Evolutionary conservation across 2,113 vertebrate genomes (phyloP).

Genomic region (Lucifuga dentata): DNA sequence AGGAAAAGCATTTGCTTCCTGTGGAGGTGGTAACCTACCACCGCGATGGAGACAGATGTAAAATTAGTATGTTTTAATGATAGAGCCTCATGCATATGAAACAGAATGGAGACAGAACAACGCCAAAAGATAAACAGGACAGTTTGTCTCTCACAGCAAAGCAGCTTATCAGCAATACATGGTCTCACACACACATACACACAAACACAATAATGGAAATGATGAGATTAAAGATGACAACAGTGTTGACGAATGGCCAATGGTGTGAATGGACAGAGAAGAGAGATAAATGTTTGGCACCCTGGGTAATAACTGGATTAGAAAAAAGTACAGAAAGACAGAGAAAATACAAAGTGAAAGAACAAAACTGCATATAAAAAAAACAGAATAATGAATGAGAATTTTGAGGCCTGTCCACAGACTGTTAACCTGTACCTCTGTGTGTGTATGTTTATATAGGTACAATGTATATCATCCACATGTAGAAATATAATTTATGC

Average conservation of each 20-base stretch:
- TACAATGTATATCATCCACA: too few relatives aligned
- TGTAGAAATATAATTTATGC: too few relatives aligned
- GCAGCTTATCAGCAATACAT: slow-evolving; percentile 8
- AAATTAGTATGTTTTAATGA: slow-evolving; percentile 25
- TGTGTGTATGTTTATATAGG: too few relatives aligned
- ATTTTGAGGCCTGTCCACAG: too few relatives aligned
- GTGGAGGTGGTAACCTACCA: slow-evolving; percentile 95
- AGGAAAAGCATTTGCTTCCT: slow-evolving; percentile 98
- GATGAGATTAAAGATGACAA: slow-evolving; percentile 30
- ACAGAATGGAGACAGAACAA: not conserved
- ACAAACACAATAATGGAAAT: not conserved
- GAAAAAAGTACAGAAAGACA: slow-evolving; percentile 25
- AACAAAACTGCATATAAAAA: not conserved
- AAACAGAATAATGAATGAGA: slow-evolving; percentile 27
- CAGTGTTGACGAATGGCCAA: slow-evolving; percentile 22
- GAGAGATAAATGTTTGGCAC: slow-evolving; percentile 16
- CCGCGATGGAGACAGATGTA: slow-evolving; percentile 35
- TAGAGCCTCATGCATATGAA: slow-evolving; percentile 16
- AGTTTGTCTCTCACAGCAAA: slow-evolving; percentile 20
- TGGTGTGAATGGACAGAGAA: slow-evolving; percentile 33
- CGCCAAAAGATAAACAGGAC: slow-evolving; percentile 8
- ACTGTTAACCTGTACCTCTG: too few relatives aligned
- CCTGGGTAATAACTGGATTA: slow-evolving; percentile 18
- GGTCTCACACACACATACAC: not conserved
- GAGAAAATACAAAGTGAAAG: slow-evolving; percentile 1